These are phyloP conservation scores for Meghimatium bilineatum DNA, from an alignment of 2,888 invertebrate genomes.

Conservation along the genomic window DNA sequence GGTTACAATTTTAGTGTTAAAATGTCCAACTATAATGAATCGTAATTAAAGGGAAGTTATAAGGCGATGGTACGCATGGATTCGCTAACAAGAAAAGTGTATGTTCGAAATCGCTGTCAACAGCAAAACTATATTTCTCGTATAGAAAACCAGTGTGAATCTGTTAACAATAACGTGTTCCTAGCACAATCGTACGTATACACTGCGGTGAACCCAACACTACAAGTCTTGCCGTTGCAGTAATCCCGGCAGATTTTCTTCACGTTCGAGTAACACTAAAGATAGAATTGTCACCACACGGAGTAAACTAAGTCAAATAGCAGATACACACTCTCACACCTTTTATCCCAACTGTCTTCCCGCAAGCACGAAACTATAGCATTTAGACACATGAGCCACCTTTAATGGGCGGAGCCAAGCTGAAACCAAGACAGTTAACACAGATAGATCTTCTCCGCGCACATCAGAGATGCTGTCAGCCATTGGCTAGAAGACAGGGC, in stretches of 20 bases:
- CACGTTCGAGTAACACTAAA: neutral
- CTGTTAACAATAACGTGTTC: neutral
- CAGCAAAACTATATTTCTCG: neutral
- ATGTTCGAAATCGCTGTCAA: neutral
- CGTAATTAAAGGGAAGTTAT: neutral
- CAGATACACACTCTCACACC: slow-evolving; percentile 35
- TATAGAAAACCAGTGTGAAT: neutral
- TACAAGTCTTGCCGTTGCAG: neutral
- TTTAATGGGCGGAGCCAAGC: slow-evolving; percentile 43
- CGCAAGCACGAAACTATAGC: slow-evolving; percentile 15
- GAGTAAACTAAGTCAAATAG: slow-evolving; percentile 22
- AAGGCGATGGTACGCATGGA: neutral
- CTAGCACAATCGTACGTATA: neutral
- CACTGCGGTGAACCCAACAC: neutral
- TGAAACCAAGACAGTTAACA: slow-evolving; percentile 31
- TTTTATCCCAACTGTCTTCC: slow-evolving; percentile 32
- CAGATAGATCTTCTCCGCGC: slow-evolving; percentile 23
- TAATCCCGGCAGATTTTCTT: slow-evolving; percentile 12
- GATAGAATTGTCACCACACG: slow-evolving; percentile 5
- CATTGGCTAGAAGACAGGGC: slow-evolving; percentile 43
- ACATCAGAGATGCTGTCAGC: slow-evolving; percentile 38
- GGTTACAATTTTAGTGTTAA: neutral
- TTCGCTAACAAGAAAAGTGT: neutral
- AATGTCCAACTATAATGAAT: neutral
- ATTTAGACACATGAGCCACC: slow-evolving; percentile 19